Evolutionary conservation across 2,797 vertebrate genomes (phyloP).

Genomic region (Eupleurogrammus muticus): DNA sequence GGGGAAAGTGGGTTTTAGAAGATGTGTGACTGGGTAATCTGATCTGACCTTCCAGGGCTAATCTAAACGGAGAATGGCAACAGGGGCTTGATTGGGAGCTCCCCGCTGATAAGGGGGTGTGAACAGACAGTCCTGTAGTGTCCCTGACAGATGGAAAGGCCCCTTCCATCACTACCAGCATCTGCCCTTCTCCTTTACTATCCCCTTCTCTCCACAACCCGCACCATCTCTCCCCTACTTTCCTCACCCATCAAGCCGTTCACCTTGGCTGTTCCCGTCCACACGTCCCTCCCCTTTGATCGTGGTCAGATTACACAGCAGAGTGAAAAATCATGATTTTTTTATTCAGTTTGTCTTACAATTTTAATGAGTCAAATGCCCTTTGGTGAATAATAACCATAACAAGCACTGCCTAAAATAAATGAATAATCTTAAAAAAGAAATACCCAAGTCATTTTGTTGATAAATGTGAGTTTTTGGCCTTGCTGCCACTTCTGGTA

Average conservation of each 20-base stretch:
- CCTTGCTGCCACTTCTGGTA: no score
- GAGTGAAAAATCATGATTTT: background rate
- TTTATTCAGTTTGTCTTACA: background rate
- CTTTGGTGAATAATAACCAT: no score
- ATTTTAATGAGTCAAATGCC: background rate
- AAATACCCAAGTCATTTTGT: no score
- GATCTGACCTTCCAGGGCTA: conserved; percentile 53
- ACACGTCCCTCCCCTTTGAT: conserved; percentile 35
- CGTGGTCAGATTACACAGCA: conserved; percentile 53
- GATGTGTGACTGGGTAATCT: conserved; percentile 54
- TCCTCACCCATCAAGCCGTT: conserved; percentile 39
- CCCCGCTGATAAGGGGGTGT: conserved; percentile 56
- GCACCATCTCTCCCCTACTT: conserved; percentile 26
- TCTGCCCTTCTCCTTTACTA: conserved; percentile 42
- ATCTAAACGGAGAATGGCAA: conserved; percentile 32
- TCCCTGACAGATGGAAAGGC: conserved; percentile 55
- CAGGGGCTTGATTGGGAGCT: conserved; percentile 31
- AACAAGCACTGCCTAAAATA: background rate
- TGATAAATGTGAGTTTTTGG: no score
- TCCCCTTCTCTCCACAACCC: conserved; percentile 10
- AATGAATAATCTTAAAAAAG: no score
- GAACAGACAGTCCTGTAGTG: conserved; percentile 50
- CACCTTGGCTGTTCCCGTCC: conserved; percentile 24
- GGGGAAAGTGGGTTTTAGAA: conserved; percentile 50
- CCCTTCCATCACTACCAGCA: conserved; percentile 36